Percentiles rank a stretch among this genome's conserved stretches.
Evolutionary conservation across 2,797 vertebrate species (phyloP).

Genomic region (Protonibea diacanthus): DNA sequence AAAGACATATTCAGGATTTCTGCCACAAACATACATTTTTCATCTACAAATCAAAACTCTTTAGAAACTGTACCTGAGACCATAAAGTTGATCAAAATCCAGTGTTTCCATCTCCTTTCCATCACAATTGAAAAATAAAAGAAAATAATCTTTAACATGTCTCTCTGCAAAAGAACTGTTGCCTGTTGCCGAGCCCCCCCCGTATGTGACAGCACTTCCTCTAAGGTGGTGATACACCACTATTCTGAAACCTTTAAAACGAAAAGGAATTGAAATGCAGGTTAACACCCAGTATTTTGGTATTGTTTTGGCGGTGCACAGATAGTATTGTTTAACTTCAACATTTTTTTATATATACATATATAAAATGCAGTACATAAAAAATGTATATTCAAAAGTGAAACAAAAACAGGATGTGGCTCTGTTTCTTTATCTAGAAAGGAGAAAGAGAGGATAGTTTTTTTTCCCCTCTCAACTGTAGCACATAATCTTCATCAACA

Average conservation of each 20-base stretch:
- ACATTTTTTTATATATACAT: background rate
- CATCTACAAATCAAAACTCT: background rate
- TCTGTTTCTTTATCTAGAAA: background rate
- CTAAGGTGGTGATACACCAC: background rate
- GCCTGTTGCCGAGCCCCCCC: too few species aligned
- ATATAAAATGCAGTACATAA: background rate
- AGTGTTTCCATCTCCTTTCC: conserved; percentile 5
- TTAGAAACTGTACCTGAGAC: conserved; percentile 58
- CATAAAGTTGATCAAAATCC: conserved; percentile 33
- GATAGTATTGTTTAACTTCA: background rate
- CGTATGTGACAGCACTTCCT: conserved; percentile 4
- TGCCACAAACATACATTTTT: background rate
- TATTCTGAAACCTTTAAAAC: background rate
- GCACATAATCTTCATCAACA: background rate
- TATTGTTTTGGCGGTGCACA: background rate
- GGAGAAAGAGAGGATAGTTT: background rate
- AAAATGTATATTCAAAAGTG: background rate
- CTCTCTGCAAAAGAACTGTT: background rate
- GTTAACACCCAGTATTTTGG: background rate
- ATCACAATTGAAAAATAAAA: background rate
- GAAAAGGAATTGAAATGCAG: background rate
- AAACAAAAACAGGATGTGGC: background rate
- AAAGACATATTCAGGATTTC: too few species aligned
- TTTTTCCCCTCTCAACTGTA: background rate
- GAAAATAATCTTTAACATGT: background rate